phyloP scores from a whole-genome alignment of 2,113 vertebrate species.

The Talpa occidentalis region DNA sequence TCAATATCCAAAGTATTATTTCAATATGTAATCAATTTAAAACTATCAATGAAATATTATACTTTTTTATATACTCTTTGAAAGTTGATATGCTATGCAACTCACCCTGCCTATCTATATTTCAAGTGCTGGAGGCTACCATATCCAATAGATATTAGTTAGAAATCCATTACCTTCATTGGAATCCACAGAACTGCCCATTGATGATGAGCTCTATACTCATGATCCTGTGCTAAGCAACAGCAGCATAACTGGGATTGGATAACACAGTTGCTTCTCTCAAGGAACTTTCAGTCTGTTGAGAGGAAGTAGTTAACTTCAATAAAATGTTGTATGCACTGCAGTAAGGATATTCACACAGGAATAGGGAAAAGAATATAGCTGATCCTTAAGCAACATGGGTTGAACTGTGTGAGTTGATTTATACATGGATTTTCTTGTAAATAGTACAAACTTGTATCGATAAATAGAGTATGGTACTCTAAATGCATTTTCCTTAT shows the following conservation, averaged over 20 bases:
- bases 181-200: background rate
- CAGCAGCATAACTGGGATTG: background rate
- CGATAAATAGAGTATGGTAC: too few relatives aligned
- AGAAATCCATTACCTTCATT: background rate
- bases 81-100: background rate
- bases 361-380: background rate
- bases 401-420: too few relatives aligned
- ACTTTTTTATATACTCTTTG: constrained; percentile 14
- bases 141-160: background rate
- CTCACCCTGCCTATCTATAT: background rate
- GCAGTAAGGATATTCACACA: background rate
- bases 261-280: background rate
- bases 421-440: too few relatives aligned
- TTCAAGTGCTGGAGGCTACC: background rate
- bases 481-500: too few relatives aligned
- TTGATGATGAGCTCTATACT: background rate
- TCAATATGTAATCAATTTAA: constrained; percentile 24
- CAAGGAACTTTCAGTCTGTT: background rate
- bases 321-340: background rate
- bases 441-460: too few relatives aligned
- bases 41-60: background rate
- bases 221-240: background rate
- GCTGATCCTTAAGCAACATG: background rate
- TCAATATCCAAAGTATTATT: background rate
- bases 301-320: background rate